Percentiles rank a stretch among this genome's conserved stretches.
phyloP scores from a whole-genome alignment of 2,797 vertebrate genomes.

The Dicrostonyx torquatus region DNA sequence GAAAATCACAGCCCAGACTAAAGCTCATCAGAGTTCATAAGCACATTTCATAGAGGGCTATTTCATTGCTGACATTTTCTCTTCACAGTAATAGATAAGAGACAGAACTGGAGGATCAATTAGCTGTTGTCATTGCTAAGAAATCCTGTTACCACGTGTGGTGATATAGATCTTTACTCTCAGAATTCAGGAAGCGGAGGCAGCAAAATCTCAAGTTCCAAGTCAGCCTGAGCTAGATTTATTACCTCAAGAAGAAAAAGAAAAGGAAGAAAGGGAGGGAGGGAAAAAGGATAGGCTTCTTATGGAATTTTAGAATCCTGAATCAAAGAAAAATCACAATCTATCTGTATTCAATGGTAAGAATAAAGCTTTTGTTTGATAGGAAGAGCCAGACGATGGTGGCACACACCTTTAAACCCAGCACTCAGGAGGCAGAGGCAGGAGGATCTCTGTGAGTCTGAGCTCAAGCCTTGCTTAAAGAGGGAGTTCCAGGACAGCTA shows the following conservation, averaged over 20 bases:
- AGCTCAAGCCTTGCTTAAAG: no score
- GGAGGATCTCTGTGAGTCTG: no score
- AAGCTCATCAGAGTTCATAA: background rate
- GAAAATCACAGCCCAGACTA: background rate
- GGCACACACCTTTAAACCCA: background rate
- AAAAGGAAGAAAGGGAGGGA: background rate
- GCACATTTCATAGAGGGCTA: background rate
- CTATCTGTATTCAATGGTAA: background rate
- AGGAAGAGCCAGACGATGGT: background rate
- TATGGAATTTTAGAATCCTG: background rate
- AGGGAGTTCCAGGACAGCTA: no score
- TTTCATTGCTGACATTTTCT: background rate
- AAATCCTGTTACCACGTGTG: background rate
- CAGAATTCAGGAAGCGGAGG: background rate
- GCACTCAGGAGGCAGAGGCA: no score
- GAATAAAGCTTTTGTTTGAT: background rate
- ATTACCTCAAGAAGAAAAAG: background rate
- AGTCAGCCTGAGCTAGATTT: background rate
- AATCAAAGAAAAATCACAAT: background rate
- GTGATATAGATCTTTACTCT: background rate
- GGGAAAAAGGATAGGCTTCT: background rate
- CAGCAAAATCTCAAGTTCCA: background rate
- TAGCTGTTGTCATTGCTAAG: background rate
- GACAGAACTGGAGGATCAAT: background rate
- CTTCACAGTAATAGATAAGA: background rate